These are phyloP conservation scores for Amphipoea oculea DNA, from an alignment of 2,888 invertebrate genomes.

Conservation along the genomic window DNA sequence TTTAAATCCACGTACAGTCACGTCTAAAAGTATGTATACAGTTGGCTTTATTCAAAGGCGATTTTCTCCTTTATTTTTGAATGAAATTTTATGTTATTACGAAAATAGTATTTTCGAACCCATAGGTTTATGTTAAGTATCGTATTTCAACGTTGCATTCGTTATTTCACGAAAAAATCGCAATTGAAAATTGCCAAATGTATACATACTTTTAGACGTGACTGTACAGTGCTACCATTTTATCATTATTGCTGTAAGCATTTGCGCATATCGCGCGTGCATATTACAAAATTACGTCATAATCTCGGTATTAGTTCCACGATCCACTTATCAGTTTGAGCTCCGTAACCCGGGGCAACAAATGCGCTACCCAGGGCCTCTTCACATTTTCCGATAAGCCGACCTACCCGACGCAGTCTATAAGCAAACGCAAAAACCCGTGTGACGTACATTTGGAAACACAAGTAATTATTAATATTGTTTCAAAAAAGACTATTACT, in stretches of 20 bases:
- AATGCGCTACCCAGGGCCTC: conserved; percentile 51
- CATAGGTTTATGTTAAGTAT: no score
- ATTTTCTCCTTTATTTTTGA: no score
- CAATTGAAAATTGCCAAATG: no score
- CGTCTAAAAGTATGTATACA: no score
- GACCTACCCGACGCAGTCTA: conserved; percentile 26
- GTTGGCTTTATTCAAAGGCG: no score
- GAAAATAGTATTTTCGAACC: no score
- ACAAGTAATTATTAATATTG: conserved; percentile 2
- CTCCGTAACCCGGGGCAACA: conserved; percentile 71
- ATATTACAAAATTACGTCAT: conserved; percentile 68
- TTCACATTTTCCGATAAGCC: conserved; percentile 54
- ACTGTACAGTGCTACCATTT: conserved; percentile 6
- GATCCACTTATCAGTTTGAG: conserved; percentile 74
- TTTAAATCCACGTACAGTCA: not conserved
- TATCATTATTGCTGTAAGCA: conserved; percentile 43
- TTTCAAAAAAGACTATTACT: not conserved
- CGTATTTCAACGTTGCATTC: no score
- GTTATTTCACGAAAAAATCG: no score
- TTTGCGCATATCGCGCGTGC: conserved; percentile 59
- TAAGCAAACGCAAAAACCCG: conserved; percentile 10
- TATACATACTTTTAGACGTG: no score
- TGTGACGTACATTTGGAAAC: conserved; percentile 2
- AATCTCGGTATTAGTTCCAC: conserved; percentile 71
- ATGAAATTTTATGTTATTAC: no score